phyloP scores from a whole-genome alignment of 2,797 vertebrate genomes.

The Chloroceryle amazona region DNA sequence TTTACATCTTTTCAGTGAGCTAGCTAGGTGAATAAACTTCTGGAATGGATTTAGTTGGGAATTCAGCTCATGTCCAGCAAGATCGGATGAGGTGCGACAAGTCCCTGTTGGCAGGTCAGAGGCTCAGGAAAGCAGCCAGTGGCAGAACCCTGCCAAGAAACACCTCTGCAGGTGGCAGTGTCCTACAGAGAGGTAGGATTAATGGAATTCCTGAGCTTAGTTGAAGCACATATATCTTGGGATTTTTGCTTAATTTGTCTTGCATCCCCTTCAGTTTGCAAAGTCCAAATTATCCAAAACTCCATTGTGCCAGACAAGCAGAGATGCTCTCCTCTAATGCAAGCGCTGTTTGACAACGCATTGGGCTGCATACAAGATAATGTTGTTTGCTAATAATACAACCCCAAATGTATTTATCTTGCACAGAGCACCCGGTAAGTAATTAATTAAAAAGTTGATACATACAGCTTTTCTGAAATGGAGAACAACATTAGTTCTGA shows the following conservation, averaged over 20 bases:
- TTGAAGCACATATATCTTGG: slow-evolving; percentile 3
- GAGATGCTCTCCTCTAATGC: neutral
- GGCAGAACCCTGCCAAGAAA: slow-evolving; percentile 61
- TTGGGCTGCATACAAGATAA: neutral
- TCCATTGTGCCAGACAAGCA: neutral
- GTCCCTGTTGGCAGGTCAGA: slow-evolving; percentile 7
- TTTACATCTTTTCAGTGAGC: slow-evolving; percentile 9
- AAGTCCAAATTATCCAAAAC: neutral
- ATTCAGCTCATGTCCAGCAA: slow-evolving; percentile 51
- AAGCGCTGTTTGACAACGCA: neutral
- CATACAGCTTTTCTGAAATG: neutral
- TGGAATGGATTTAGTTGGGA: slow-evolving; percentile 49
- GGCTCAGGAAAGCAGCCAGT: slow-evolving; percentile 39
- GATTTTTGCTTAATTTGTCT: slow-evolving; percentile 3
- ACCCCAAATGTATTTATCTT: slow-evolving; percentile 32
- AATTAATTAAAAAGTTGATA: slow-evolving; percentile 62
- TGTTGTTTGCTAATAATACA: slow-evolving; percentile 20
- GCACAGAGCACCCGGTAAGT: slow-evolving; percentile 8
- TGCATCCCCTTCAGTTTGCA: neutral
- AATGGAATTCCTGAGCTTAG: slow-evolving; percentile 48
- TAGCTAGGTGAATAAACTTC: neutral
- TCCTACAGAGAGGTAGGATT: slow-evolving; percentile 29
- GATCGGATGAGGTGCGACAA: slow-evolving; percentile 21
- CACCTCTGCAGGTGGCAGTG: slow-evolving; percentile 27
- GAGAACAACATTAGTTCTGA: slow-evolving; percentile 3